A percentile compares a stretch with the other conserved stretches of the same genome.
phyloP scores from a whole-genome alignment of 2,113 vertebrate species.

The Oryzias celebensis region DNA sequence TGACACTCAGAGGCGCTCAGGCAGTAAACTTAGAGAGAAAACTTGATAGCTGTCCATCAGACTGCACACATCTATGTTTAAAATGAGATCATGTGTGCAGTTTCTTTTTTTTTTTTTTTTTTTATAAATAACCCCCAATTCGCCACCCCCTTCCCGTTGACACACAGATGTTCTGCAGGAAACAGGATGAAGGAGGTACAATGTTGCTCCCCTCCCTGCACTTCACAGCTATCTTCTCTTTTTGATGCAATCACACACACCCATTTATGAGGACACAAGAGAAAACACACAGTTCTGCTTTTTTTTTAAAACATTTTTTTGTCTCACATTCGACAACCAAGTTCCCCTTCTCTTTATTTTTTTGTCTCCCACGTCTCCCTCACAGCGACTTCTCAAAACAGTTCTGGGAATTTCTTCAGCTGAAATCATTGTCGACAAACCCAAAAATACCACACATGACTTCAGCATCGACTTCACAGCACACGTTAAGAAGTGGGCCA shows the following conservation, averaged over 20 bases:
- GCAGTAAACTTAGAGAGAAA: constrained; percentile 2
- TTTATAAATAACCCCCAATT: constrained; percentile 21
- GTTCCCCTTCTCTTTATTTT: constrained; percentile 54
- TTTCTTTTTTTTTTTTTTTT: constrained; percentile 66
- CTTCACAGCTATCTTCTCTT: constrained; percentile 31
- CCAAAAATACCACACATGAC: not conserved
- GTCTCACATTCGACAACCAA: constrained; percentile 21
- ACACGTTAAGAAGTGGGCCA: too few relatives aligned
- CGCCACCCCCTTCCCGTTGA: constrained; percentile 16
- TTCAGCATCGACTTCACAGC: not conserved
- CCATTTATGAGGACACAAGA: not conserved
- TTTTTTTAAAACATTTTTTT: constrained; percentile 19
- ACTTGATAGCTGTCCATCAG: constrained; percentile 32
- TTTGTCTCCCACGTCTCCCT: constrained; percentile 20
- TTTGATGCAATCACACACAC: constrained; percentile 18
- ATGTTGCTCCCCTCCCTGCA: constrained; percentile 33
- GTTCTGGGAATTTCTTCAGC: not conserved
- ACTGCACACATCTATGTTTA: constrained; percentile 20
- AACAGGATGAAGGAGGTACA: constrained; percentile 50
- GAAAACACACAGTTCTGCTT: constrained; percentile 17
- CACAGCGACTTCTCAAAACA: constrained; percentile 7
- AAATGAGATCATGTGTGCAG: constrained; percentile 36
- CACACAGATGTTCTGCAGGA: constrained; percentile 51
- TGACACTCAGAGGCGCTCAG: constrained; percentile 28
- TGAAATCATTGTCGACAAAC: not conserved